These are phyloP conservation scores for Engraulis encrasicolus DNA, from an alignment of 2,113 vertebrate genomes.

Conservation along the genomic window DNA sequence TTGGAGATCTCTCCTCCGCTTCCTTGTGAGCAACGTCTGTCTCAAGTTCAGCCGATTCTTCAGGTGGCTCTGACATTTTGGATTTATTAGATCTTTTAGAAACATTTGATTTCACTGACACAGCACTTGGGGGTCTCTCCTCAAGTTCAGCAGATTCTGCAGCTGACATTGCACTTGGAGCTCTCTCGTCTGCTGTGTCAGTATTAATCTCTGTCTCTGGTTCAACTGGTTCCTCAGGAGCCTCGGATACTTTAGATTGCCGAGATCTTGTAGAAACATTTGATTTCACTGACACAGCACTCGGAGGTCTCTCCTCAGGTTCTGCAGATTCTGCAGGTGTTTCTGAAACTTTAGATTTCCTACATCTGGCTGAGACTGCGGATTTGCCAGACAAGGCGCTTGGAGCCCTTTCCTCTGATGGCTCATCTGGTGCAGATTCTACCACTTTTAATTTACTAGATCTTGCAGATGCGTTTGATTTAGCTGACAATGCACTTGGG, in stretches of 20 bases:
- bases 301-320: constrained; percentile 82
- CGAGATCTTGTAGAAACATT: constrained; percentile 24
- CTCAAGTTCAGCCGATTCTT: neutral
- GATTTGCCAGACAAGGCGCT: constrained; percentile 62
- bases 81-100: constrained; percentile 50
- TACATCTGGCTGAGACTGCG: constrained; percentile 25
- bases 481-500: constrained; percentile 40
- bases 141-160: constrained; percentile 29
- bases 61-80: constrained; percentile 55
- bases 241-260: constrained; percentile 39
- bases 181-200: neutral
- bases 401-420: constrained; percentile 40
- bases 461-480: constrained; percentile 26
- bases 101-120: constrained; percentile 24
- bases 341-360: constrained; percentile 31
- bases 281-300: constrained; percentile 43
- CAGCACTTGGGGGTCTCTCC: constrained; percentile 53
- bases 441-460: constrained; percentile 35
- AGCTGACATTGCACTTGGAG: constrained; percentile 4
- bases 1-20: constrained; percentile 23
- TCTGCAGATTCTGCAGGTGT: constrained; percentile 69
- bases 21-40: neutral
- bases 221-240: no score
- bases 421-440: neutral
- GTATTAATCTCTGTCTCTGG: no score